Percentiles rank a stretch among this genome's conserved stretches.
These are phyloP conservation scores for Drosophila conformis DNA, from an alignment of 2,888 invertebrate species.

Conservation along the genomic window DNA sequence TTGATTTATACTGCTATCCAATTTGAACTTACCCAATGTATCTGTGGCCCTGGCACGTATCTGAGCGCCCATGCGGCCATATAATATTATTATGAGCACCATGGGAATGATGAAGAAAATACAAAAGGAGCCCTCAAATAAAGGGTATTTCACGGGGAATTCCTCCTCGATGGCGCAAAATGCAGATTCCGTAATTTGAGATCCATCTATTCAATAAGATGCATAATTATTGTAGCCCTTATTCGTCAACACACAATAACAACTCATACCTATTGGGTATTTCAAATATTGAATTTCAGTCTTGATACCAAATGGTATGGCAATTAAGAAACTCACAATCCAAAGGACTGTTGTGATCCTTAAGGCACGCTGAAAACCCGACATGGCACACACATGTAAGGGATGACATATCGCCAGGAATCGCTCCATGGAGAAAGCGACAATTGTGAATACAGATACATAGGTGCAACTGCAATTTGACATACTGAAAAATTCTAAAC, in stretches of 20 bases:
- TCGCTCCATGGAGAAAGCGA: conserved; percentile 95
- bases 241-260: background rate
- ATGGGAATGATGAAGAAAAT: conserved; percentile 92
- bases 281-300: conserved; percentile 91
- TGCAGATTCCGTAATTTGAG: conserved; percentile 89
- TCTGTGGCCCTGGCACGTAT: conserved; percentile 87
- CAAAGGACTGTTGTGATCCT: conserved; percentile 92
- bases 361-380: conserved; percentile 92
- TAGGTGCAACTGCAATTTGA: conserved; percentile 90
- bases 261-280: conserved; percentile 88
- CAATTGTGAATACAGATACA: conserved; percentile 95
- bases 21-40: conserved; percentile 82
- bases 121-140: conserved; percentile 92
- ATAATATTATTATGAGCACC: conserved; percentile 91
- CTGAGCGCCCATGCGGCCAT: conserved; percentile 91
- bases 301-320: conserved; percentile 91
- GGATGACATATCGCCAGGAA: conserved; percentile 97
- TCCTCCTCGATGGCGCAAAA: conserved; percentile 90
- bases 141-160: conserved; percentile 87
- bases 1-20: background rate
- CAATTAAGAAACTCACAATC: conserved; percentile 90
- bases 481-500: background rate
- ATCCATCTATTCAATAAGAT: conserved; percentile 82
- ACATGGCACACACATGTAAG: conserved; percentile 92
- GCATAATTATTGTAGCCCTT: background rate